These are phyloP conservation scores for Drosophila subpulchrella DNA, from an alignment of 1,140 invertebrate genomes.

Conservation along the genomic window DNA sequence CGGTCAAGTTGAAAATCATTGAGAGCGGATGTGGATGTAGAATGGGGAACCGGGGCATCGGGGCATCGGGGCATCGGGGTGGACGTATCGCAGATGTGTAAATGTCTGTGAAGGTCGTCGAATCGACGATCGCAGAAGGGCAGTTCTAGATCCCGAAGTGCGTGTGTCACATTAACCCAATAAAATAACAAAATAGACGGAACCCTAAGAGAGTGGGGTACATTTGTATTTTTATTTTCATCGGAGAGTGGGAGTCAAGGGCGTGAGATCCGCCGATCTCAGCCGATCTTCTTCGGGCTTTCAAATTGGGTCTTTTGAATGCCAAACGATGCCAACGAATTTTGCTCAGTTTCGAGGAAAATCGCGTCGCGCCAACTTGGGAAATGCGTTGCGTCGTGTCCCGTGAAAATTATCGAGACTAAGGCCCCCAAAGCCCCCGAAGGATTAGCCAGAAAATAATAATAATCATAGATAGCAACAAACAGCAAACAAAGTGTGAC, in stretches of 20 bases:
- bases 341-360: conserved; percentile 76
- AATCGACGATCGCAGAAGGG: conserved; percentile 38
- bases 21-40: conserved; percentile 68
- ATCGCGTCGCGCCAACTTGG: conserved; percentile 78
- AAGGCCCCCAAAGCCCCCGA: conserved; percentile 30
- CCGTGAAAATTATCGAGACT: conserved; percentile 28
- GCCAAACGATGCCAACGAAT: conserved; percentile 49
- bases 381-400: conserved; percentile 65
- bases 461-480: conserved; percentile 12
- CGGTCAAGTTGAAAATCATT: conserved; percentile 82
- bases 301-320: conserved; percentile 66
- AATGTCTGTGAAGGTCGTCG: conserved; percentile 55
- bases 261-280: conserved; percentile 47
- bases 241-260: conserved; percentile 45
- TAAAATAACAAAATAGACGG: conserved; percentile 54
- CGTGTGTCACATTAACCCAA: conserved; percentile 80
- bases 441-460: conserved; percentile 47
- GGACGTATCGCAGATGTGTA: conserved; percentile 31
- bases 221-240: conserved; percentile 25
- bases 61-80: conserved; percentile 9
- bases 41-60: conserved; percentile 20
- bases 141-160: conserved; percentile 21
- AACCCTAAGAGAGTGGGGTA: conserved; percentile 39
- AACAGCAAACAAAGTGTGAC: conserved; percentile 45
- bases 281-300: conserved; percentile 74